Evolutionary conservation across 1,140 invertebrate species (phyloP).

Genomic region (Lordiphosa stackelbergi): DNA sequence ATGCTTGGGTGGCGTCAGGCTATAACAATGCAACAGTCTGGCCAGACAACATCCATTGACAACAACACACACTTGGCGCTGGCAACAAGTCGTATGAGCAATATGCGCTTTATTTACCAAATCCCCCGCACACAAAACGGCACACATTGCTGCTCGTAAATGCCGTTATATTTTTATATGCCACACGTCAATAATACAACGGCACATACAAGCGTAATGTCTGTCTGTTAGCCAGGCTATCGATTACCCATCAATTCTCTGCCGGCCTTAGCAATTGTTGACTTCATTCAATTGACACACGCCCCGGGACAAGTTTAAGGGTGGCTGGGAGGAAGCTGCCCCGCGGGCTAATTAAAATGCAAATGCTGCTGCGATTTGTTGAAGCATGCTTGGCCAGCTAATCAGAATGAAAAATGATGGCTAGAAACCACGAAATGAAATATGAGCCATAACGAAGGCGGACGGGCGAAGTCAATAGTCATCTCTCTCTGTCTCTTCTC

Average conservation of each 20-base stretch:
- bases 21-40: too few species aligned
- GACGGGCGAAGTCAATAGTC: constrained; percentile 14
- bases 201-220: constrained; percentile 4
- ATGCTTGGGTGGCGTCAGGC: too few species aligned
- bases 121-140: background rate
- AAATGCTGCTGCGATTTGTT: constrained; percentile 11
- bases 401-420: constrained; percentile 20
- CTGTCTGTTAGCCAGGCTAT: constrained; percentile 20
- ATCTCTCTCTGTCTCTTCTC: background rate
- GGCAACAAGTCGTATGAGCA: constrained; percentile 48
- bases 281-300: constrained; percentile 32
- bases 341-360: constrained; percentile 24
- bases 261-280: constrained; percentile 38
- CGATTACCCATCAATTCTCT: constrained; percentile 47
- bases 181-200: constrained; percentile 43
- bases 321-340: background rate
- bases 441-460: constrained; percentile 8
- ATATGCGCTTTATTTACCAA: constrained; percentile 47
- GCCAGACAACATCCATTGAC: background rate
- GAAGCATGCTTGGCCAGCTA: background rate
- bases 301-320: background rate
- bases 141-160: constrained; percentile 30
- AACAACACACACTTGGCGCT: constrained; percentile 1
- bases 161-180: constrained; percentile 40
- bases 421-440: constrained; percentile 13